Evolutionary conservation across 2,113 vertebrate species (phyloP).

Genomic region (Cyanoliseus patagonus): DNA sequence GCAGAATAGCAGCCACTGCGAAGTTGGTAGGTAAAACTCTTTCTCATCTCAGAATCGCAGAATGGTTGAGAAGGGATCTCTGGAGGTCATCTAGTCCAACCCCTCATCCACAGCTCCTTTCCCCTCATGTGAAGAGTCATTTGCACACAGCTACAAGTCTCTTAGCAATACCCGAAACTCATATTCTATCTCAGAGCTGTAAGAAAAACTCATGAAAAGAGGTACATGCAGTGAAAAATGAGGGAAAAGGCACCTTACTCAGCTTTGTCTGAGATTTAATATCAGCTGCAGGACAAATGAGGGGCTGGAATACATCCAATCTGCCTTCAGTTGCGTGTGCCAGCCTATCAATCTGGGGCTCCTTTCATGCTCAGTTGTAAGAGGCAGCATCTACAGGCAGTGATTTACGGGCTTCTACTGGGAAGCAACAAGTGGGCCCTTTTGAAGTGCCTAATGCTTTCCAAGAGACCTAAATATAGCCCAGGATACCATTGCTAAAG

Average conservation of each 20-base stretch:
- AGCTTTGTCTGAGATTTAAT: not conserved
- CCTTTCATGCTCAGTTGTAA: not conserved
- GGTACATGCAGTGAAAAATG: not conserved
- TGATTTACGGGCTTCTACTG: not conserved
- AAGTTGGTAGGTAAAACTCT: not conserved
- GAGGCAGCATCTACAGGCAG: not conserved
- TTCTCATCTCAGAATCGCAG: not conserved
- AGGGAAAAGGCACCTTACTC: not conserved
- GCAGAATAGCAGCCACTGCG: not conserved
- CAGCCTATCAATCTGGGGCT: accelerated
- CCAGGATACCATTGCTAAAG: not conserved
- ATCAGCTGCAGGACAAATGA: not conserved
- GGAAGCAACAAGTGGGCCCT: not conserved
- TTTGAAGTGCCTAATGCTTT: not conserved
- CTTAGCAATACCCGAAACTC: not conserved
- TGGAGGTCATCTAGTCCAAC: not conserved
- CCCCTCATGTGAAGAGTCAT: not conserved
- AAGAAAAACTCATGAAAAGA: not conserved
- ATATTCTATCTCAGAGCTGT: not conserved
- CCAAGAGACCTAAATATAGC: not conserved
- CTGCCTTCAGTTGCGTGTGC: not conserved
- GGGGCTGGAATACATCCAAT: not conserved
- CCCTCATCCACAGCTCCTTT: not conserved
- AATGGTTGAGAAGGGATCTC: not conserved
- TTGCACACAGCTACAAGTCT: not conserved